Evolutionary conservation across 2,113 vertebrate species (phyloP).

Genomic region (Microcebus jonahi): DNA sequence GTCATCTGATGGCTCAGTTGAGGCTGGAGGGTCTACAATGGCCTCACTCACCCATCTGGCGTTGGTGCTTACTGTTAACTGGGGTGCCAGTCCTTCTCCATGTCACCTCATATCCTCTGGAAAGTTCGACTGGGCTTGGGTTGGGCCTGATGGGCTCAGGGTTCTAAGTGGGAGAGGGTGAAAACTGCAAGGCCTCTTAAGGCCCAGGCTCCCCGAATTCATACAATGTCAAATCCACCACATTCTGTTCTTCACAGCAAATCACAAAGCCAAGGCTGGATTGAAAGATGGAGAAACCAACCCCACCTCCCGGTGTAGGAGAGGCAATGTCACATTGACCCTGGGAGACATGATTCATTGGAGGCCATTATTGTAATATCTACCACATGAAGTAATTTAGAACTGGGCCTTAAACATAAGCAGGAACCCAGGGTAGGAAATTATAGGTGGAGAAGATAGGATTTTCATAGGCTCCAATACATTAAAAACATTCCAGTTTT

Average conservation of each 20-base stretch:
- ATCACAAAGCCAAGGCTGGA: not conserved
- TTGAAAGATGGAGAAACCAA: not conserved
- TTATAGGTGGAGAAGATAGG: not conserved
- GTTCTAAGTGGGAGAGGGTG: not conserved
- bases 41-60: not conserved
- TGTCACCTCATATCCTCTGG: rapidly evolving
- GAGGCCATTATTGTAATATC: not conserved
- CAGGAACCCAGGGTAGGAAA: not conserved
- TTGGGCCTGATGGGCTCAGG: not conserved
- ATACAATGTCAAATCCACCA: not conserved
- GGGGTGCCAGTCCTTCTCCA: not conserved
- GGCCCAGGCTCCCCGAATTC: not conserved
- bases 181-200: not conserved
- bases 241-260: not conserved
- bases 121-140: not conserved
- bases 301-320: not conserved
- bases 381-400: not conserved
- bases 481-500: not conserved
- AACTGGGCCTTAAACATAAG: not conserved
- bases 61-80: not conserved
- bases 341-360: not conserved
- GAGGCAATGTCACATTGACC: not conserved
- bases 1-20: not conserved
- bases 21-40: not conserved
- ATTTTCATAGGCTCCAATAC: not conserved